These are phyloP conservation scores for Silurus lanzhouensis DNA, from an alignment of 2,797 vertebrate species.

Conservation along the genomic window DNA sequence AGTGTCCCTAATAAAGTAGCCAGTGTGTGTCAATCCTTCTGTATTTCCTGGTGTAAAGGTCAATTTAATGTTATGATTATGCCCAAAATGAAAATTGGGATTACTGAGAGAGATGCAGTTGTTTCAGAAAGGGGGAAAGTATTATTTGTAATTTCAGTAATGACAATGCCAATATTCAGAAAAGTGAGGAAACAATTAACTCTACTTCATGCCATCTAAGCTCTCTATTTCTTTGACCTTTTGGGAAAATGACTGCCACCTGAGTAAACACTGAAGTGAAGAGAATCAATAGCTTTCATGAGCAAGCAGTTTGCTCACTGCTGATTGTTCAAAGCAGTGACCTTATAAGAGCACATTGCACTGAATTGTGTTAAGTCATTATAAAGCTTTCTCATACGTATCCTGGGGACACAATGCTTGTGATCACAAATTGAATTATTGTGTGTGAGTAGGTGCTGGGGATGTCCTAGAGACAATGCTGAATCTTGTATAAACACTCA, in stretches of 20 bases:
- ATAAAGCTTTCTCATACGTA: constrained; percentile 34
- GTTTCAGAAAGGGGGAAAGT: constrained; percentile 9
- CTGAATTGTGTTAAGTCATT: constrained; percentile 43
- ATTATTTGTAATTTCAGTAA: constrained; percentile 37
- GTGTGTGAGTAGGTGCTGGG: not conserved
- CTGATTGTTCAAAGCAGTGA: constrained; percentile 46
- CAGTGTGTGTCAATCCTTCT: not conserved
- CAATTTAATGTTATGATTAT: not conserved
- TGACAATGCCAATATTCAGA: constrained; percentile 41
- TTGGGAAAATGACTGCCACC: constrained; percentile 45
- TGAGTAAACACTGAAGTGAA: constrained; percentile 47
- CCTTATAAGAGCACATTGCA: constrained; percentile 45
- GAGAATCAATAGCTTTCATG: constrained; percentile 46
- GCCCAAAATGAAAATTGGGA: not conserved
- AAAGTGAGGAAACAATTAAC: not conserved
- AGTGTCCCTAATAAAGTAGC: not conserved
- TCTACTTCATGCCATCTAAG: not conserved
- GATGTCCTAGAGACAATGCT: not conserved
- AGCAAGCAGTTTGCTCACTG: constrained; percentile 42
- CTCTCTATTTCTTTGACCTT: constrained; percentile 29
- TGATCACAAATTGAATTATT: constrained; percentile 12
- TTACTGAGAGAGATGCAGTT: not conserved
- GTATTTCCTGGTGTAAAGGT: not conserved
- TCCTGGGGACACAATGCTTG: constrained; percentile 26
- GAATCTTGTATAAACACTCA: not conserved